phyloP scores from a whole-genome alignment of 2,797 vertebrate species.

The Gymnocypris eckloni region DNA sequence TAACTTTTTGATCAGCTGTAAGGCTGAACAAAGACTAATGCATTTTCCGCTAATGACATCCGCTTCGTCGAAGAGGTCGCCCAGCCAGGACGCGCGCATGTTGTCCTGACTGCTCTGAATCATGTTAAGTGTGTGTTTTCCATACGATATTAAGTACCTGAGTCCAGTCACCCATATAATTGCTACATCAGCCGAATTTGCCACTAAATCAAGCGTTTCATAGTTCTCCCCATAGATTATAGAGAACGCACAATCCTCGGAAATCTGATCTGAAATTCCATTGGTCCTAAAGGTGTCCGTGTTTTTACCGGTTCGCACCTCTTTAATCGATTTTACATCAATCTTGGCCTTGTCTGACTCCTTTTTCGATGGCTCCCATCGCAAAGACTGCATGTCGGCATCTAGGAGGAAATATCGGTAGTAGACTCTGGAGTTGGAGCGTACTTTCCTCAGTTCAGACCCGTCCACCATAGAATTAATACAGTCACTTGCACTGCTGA shows the following conservation, averaged over 20 bases:
- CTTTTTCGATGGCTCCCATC: slow-evolving; percentile 98
- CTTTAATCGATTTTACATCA: slow-evolving; percentile 94
- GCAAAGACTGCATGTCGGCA: slow-evolving; percentile 95
- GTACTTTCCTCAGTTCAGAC: slow-evolving; percentile 93
- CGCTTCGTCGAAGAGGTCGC: slow-evolving; percentile 88
- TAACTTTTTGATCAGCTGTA: slow-evolving; percentile 90
- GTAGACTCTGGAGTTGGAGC: slow-evolving; percentile 95
- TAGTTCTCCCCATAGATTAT: slow-evolving; percentile 97
- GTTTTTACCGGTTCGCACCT: slow-evolving; percentile 96
- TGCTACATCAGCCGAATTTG: slow-evolving; percentile 94
- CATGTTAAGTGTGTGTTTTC: slow-evolving; percentile 96
- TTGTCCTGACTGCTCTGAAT: slow-evolving; percentile 95
- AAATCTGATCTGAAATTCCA: slow-evolving; percentile 97
- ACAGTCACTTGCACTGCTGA: slow-evolving; percentile 96
- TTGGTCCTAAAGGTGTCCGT: slow-evolving; percentile 98
- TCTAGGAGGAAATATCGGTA: slow-evolving; percentile 95
- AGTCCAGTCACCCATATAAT: slow-evolving; percentile 98
- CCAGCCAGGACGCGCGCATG: slow-evolving; percentile 95
- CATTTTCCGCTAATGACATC: slow-evolving; percentile 82
- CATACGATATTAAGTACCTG: slow-evolving; percentile 96
- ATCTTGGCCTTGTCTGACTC: slow-evolving; percentile 99
- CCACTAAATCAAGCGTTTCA: slow-evolving; percentile 95
- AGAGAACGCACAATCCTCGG: slow-evolving; percentile 96
- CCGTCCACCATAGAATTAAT: slow-evolving; percentile 97
- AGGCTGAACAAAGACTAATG: slow-evolving; percentile 85